These are phyloP conservation scores for Spodoptera frugiperda DNA, from an alignment of 1,140 invertebrate species.

Conservation along the genomic window DNA sequence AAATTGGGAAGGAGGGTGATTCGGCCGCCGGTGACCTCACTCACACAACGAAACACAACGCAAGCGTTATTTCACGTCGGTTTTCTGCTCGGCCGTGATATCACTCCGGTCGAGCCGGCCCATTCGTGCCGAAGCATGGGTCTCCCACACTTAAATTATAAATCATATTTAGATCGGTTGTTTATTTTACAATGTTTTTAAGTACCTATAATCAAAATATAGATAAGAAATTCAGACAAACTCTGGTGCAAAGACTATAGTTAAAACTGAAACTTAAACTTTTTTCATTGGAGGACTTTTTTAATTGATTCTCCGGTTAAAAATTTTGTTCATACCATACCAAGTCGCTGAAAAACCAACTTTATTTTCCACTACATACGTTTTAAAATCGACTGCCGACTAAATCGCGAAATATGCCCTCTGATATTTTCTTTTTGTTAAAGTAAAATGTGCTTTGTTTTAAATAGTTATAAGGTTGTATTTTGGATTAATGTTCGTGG, in stretches of 20 bases:
- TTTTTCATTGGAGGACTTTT: slow-evolving; percentile 30
- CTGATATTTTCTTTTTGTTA: background rate
- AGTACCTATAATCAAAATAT: too few relatives aligned
- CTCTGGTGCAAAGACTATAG: background rate
- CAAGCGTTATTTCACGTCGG: too few relatives aligned
- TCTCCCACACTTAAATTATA: too few relatives aligned
- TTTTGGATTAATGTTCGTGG: background rate
- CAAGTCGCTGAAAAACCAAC: background rate
- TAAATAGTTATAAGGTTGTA: background rate
- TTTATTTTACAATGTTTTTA: too few relatives aligned
- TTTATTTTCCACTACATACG: background rate
- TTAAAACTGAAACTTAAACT: slow-evolving; percentile 29
- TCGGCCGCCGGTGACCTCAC: too few relatives aligned
- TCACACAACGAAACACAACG: too few relatives aligned
- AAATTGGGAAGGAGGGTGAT: too few relatives aligned
- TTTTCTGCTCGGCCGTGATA: too few relatives aligned
- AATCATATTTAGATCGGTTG: too few relatives aligned
- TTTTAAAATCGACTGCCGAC: background rate
- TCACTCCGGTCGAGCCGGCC: too few relatives aligned
- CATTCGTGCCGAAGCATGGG: too few relatives aligned
- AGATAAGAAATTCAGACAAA: background rate
- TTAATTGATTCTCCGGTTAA: slow-evolving; percentile 19
- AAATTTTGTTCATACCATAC: slow-evolving; percentile 32
- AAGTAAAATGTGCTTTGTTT: background rate
- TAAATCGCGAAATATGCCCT: background rate